A percentile compares a stretch with the other conserved stretches of the same genome.
phyloP scores from a whole-genome alignment of 2,113 vertebrate genomes.

The Helogale parvula region DNA sequence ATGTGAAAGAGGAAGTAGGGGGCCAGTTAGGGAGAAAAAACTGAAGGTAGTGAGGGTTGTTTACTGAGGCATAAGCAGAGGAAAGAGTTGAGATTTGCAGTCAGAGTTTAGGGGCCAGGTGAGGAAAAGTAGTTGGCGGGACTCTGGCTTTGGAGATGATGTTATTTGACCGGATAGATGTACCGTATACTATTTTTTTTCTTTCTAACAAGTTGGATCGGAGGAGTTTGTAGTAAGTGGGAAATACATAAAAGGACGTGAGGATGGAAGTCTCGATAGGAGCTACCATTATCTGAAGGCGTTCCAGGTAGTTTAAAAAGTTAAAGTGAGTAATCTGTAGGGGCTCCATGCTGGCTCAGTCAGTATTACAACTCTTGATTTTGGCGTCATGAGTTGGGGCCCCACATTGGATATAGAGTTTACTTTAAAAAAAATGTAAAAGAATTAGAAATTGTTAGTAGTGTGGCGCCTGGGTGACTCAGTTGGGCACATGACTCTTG shows the following conservation, averaged over 20 bases:
- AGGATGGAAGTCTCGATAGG: background rate
- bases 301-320: background rate
- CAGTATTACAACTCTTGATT: background rate
- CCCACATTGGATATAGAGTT: background rate
- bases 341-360: background rate
- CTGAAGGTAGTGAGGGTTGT: background rate
- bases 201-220: background rate
- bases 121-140: background rate
- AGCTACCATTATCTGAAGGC: background rate
- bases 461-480: too few relatives aligned
- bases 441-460: too few relatives aligned
- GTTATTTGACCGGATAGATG: background rate
- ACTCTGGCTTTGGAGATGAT: background rate
- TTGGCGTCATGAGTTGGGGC: background rate
- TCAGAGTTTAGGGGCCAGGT: background rate
- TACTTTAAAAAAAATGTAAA: background rate
- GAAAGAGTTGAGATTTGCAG: background rate
- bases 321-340: background rate
- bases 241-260: background rate
- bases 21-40: background rate
- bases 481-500: too few relatives aligned
- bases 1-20: background rate
- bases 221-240: background rate
- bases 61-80: background rate
- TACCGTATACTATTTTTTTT: background rate